A percentile compares a stretch with the other conserved stretches of the same genome.
These are phyloP conservation scores for Myodes glareolus DNA, from an alignment of 2,113 vertebrate genomes.

Conservation along the genomic window DNA sequence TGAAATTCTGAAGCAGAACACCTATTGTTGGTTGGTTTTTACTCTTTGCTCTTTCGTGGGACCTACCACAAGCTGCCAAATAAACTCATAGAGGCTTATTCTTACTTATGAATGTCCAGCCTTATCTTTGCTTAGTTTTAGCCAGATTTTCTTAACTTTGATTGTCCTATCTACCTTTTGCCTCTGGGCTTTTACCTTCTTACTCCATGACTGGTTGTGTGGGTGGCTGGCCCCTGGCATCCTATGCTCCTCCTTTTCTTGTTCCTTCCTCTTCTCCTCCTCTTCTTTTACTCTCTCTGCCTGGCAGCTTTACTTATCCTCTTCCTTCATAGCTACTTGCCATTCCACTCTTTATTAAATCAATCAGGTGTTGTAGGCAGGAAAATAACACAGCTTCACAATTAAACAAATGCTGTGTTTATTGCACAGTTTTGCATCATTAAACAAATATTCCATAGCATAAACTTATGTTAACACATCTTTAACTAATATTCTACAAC, in stretches of 20 bases:
- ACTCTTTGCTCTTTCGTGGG: background rate
- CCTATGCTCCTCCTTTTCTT: background rate
- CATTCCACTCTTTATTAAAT: background rate
- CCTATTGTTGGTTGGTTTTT: background rate
- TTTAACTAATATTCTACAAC: background rate
- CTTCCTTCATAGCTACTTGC: background rate
- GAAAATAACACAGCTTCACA: background rate
- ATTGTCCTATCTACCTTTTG: background rate
- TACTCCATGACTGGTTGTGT: background rate
- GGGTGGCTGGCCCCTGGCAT: background rate
- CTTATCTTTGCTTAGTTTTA: background rate
- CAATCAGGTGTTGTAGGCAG: background rate
- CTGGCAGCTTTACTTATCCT: background rate
- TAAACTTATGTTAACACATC: background rate
- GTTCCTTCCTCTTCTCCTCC: background rate
- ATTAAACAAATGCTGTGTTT: background rate
- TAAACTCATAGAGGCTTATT: background rate
- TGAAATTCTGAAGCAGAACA: background rate
- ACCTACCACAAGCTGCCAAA: background rate
- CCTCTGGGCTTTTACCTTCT: background rate
- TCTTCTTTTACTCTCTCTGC: background rate
- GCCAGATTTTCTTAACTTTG: background rate
- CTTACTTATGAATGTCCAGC: background rate
- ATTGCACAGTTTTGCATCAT: background rate
- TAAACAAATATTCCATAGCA: background rate